phyloP scores from a whole-genome alignment of 2,888 invertebrate genomes.

The Habroteleia sp. region DNA sequence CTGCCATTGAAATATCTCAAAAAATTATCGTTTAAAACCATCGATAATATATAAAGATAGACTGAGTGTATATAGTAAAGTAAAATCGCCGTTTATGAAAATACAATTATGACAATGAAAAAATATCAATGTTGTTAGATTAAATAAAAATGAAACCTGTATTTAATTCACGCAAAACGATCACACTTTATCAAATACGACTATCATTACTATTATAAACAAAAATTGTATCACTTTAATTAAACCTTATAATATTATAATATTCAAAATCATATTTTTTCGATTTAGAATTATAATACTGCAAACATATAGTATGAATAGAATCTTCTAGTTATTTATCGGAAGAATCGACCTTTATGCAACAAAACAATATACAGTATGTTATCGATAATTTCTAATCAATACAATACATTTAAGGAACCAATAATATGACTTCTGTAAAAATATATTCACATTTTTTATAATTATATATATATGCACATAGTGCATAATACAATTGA shows the following conservation, averaged over 20 bases:
- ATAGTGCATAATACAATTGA: conserved; percentile 6
- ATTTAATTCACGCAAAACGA: no score
- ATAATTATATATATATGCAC: conserved; percentile 6
- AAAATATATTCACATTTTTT: conserved; percentile 1
- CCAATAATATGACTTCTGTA: conserved; percentile 32
- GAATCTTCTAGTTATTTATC: neutral
- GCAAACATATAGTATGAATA: conserved; percentile 5
- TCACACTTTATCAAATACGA: no score
- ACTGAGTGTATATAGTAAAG: no score
- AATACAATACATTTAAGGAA: conserved; percentile 27
- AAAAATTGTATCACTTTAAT: no score
- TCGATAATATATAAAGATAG: no score
- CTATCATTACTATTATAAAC: no score
- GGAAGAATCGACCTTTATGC: conserved; percentile 4
- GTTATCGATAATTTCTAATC: neutral
- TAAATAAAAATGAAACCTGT: no score
- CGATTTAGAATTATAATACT: conserved; percentile 33
- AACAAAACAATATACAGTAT: conserved; percentile 8
- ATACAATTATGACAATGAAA: no score
- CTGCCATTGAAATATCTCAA: no score
- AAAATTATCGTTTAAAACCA: no score
- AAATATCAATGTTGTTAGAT: no score
- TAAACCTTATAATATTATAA: neutral
- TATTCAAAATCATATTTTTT: neutral
- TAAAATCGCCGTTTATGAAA: no score